Conservation (phyloP, 2,888 invertebrate species). For the Salticus scenicus region DNA sequence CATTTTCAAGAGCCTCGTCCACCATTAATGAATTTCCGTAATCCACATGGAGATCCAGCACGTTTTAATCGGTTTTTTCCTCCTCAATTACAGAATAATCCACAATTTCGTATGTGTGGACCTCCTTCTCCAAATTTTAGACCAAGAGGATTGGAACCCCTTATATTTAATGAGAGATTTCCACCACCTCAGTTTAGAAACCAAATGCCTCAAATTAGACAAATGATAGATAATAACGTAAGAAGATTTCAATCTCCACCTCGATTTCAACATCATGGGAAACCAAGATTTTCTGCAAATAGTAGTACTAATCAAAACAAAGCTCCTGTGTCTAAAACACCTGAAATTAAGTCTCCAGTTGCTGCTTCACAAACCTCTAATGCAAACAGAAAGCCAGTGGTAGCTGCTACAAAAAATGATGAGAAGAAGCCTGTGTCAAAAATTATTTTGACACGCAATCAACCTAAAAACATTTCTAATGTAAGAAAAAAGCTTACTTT, state of each 20-base stretch:
- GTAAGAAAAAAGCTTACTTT: too few relatives aligned
- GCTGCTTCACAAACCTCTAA: neutral
- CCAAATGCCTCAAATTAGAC: constrained; percentile 18
- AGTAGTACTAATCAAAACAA: neutral
- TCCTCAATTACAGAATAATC: constrained; percentile 4
- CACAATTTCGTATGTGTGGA: constrained; percentile 30
- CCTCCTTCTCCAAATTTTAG: constrained; percentile 25
- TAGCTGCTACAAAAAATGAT: neutral
- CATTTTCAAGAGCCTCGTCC: constrained; percentile 26
- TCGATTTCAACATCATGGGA: neutral
- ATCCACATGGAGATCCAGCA: constrained; percentile 4
- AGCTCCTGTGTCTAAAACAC: neutral
- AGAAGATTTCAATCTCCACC: constrained; percentile 28
- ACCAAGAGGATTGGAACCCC: constrained; percentile 30
- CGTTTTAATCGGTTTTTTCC: constrained; percentile 33
- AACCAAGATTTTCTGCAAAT: neutral
- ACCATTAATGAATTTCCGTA: constrained; percentile 24
- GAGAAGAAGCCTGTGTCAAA: constrained; percentile 7
- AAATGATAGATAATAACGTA: constrained; percentile 2
- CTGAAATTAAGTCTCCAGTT: neutral
- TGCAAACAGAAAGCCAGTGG: neutral
- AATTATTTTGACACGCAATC: neutral
- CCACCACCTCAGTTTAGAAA: constrained; percentile 35
- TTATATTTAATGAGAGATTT: constrained; percentile 28
- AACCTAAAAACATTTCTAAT: neutral